Base-by-base conservation (phyloP, 2,113 vertebrate genomes). In the Xenopus borealis region DNA sequence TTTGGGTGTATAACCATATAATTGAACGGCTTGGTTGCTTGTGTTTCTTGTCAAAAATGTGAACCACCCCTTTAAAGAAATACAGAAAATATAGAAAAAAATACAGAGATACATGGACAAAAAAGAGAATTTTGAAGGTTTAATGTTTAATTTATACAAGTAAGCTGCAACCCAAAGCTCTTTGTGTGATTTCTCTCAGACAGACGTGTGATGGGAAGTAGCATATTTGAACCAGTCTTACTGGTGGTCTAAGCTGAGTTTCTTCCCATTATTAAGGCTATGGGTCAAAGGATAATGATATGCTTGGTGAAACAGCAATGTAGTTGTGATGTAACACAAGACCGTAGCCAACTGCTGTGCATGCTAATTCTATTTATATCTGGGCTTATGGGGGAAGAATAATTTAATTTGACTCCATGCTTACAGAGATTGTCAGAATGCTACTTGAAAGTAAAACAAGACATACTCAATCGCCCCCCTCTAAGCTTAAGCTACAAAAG, bases 271-370 rank as follows among this genome's bases (percentile, higher is more conserved):
- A 14, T 40, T n/a, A 55, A 57, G 23, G 50, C n/a, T 44, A 6
- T 65, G 52, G 27, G 62, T 66, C 47, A 66, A 30, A 62, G 50
- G 50, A 63, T 72, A 55, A 72, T 72, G 30, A 65, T 66, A 74
- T 58, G 53, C 64, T 74, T 66, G 71, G 23, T 72, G 40, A 40
- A 44, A 40, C 33, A 67, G 44, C 33, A 33, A 33, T 46, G 64
- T 18, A 17, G 27, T 53, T 57, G 12, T 47, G 55, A 67, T 67
- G 64, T 47, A 33, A 67, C 45, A 58, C 14, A 18, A 57, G 19
- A 52, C 12, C 7, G 58, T 46, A 23, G 55, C 64, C 20, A 50
- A 61, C 61, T 55, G 64, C 63, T 27, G 10, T 17, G 52, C 52
- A 47, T 59, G 33, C 53, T 47, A 19, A 12, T 11, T 47, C 44